phyloP scores from a whole-genome alignment of 2,797 vertebrate species.

The Cryptoprocta ferox region DNA sequence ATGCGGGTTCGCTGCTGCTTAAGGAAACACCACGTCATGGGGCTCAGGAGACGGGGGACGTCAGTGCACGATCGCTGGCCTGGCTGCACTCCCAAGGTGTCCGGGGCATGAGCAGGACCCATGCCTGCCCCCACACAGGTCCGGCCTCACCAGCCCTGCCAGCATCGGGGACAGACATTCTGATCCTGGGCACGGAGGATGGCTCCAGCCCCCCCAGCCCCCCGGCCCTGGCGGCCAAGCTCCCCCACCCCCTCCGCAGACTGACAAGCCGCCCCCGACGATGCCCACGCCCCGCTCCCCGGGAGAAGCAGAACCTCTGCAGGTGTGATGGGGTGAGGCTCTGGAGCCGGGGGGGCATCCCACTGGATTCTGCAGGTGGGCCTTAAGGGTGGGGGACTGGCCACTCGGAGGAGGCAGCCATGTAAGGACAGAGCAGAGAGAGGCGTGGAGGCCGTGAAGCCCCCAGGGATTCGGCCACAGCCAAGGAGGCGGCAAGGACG shows the following conservation, averaged over 20 bases:
- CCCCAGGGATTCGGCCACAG: background rate
- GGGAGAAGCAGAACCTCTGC: background rate
- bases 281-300: background rate
- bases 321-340: background rate
- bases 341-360: background rate
- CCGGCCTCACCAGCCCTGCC: background rate
- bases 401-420: too few relatives aligned
- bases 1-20: background rate
- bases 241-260: fast-evolving
- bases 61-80: fast-evolving
- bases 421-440: fast-evolving
- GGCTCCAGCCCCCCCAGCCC: background rate
- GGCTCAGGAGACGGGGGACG: background rate
- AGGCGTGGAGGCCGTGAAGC: background rate
- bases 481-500: background rate
- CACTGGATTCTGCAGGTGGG: background rate
- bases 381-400: fast-evolving
- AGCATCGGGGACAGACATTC: background rate
- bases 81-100: fast-evolving
- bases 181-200: background rate
- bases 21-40: background rate
- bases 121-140: background rate
- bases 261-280: background rate
- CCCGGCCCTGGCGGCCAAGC: background rate
- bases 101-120: fast-evolving